Evolutionary conservation across 2,113 vertebrate genomes (phyloP).

Genomic region (Oceanites oceanicus): DNA sequence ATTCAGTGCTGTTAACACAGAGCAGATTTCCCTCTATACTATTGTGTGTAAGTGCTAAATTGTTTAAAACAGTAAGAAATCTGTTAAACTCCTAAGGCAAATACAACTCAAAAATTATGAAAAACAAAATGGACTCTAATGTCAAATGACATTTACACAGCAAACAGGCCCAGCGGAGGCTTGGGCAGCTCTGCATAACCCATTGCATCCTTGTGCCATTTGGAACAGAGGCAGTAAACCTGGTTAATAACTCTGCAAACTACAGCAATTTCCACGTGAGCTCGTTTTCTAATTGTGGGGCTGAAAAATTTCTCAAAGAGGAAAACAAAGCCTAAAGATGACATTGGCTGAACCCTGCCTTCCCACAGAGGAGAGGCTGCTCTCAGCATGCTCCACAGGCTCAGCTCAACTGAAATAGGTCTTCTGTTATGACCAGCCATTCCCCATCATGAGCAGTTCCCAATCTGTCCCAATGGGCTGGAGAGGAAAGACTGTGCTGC

Average conservation of each 20-base stretch:
- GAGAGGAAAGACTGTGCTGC: not conserved
- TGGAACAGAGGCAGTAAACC: not conserved
- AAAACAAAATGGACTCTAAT: not conserved
- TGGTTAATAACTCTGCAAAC: not conserved
- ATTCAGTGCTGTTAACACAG: not conserved
- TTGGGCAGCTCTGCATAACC: not conserved
- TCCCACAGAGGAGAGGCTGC: not conserved
- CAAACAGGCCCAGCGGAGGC: not conserved
- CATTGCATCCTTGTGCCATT: not conserved
- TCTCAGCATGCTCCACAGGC: not conserved
- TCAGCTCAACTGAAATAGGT: rapidly evolving
- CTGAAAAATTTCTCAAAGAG: not conserved
- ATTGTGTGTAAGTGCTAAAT: not conserved
- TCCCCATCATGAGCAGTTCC: not conserved
- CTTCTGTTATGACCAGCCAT: not conserved
- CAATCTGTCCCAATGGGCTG: not conserved
- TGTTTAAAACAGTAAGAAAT: not conserved
- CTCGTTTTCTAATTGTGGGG: not conserved
- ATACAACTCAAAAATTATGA: not conserved
- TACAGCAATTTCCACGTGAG: not conserved
- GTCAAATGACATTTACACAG: not conserved
- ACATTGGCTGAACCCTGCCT: not conserved
- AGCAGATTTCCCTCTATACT: not conserved
- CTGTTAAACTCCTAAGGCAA: not conserved
- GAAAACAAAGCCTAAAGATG: not conserved